Base-by-base conservation (phyloP, 2,113 vertebrate genomes). In the Saiga tatarica region DNA sequence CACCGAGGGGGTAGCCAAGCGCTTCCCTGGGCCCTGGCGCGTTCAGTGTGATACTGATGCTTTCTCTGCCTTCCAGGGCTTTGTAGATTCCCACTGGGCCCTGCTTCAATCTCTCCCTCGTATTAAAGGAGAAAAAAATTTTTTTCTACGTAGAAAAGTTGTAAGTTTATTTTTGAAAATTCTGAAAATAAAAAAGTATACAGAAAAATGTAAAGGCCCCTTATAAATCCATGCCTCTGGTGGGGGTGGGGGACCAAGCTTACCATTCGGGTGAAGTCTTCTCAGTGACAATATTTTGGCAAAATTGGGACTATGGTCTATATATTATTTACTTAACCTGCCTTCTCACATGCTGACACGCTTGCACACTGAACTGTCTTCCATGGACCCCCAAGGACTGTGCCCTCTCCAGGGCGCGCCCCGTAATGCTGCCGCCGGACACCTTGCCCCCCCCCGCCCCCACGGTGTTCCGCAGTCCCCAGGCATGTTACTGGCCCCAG, bases 121-220 rank as follows among this genome's bases (percentile, higher is more conserved):
- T 8, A 86, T 53, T 33, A 42, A 60, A 36, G 28, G 2, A 47
- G 28, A 81, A 50, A 81, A 50, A 50, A 33, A 8, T 4, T 25
- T 14, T 50, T 60, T 26, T 42, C 91, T 82, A n/a, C 87, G 60
- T 53, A 71, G 87, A 52, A 55, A 91, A 92, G 26, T 10, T 52
- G n/a, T 7, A 81, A n/a, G 4, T 87, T 82, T 42, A 91, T 10
- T 78, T 4, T 50, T 25, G 42, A 97, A 92, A 82, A 57, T 16
- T 60, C 4, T 25, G n/a, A 97, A 94, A 89, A 57, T 7, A 57
- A 89, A 50, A 81, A 50, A 71, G 74, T 33, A 90, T 30, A 84
- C 60, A 59, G 30, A 55, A 93, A 94, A 91, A 64, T 16, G 23
- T 88, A 52, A 88, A 92, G 36, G 28, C 33, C 21, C 55, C 7